Percentiles rank a stretch among this genome's conserved stretches.
Conservation (phyloP, 2,888 invertebrate genomes). For the Chesias legatella region DNA sequence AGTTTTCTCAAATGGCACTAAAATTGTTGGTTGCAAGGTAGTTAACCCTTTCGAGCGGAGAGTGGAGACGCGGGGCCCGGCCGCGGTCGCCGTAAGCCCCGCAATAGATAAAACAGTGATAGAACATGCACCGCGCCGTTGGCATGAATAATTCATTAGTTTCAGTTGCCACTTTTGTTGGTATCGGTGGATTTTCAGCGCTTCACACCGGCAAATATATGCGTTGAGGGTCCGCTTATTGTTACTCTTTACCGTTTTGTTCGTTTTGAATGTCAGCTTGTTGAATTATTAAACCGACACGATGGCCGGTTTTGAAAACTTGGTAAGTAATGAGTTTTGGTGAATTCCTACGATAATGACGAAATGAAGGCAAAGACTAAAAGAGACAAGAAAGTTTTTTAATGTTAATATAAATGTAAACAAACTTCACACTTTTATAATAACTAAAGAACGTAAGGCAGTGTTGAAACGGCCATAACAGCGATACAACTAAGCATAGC, state of each 20-base stretch:
- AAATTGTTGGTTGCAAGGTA: conserved; percentile 74
- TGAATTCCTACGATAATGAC: neutral
- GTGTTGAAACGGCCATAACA: conserved; percentile 9
- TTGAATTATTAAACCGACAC: conserved; percentile 41
- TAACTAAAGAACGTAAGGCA: neutral
- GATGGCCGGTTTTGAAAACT: conserved; percentile 13
- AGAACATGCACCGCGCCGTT: conserved; percentile 80
- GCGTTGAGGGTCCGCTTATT: conserved; percentile 72
- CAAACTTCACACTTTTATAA: neutral
- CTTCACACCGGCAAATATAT: conserved; percentile 75
- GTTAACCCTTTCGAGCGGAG: conserved; percentile 68
- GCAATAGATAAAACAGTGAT: conserved; percentile 82
- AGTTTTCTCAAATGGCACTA: conserved; percentile 71
- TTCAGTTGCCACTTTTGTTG: conserved; percentile 80
- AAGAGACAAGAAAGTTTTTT: too few relatives aligned
- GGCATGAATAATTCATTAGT: conserved; percentile 80
- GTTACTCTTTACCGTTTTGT: conserved; percentile 60
- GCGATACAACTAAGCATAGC: conserved; percentile 13
- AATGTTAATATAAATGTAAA: too few relatives aligned
- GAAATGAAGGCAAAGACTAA: too few relatives aligned
- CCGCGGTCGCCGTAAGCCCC: conserved; percentile 57
- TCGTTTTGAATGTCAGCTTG: conserved; percentile 48
- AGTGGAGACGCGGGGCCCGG: conserved; percentile 36
- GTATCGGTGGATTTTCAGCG: conserved; percentile 80
- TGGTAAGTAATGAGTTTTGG: conserved; percentile 15